Conservation (phyloP, 2,113 vertebrate species). For the Holacanthus passer region DNA sequence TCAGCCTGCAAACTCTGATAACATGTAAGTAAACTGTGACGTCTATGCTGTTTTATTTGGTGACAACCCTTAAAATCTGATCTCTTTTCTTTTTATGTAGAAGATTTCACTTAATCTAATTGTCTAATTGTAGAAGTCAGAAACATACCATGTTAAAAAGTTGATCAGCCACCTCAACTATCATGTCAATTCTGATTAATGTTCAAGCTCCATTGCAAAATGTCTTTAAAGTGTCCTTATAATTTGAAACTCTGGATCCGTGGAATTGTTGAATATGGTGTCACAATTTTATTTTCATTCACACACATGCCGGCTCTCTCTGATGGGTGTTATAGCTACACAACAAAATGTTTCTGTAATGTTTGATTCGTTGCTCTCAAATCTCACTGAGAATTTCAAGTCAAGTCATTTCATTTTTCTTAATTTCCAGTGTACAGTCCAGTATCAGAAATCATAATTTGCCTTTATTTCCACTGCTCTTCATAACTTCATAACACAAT, state of each 20-base stretch:
- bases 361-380: neutral
- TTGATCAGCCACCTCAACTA: neutral
- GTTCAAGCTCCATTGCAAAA: neutral
- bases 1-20: slow-evolving; percentile 34
- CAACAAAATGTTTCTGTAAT: neutral
- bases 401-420: neutral
- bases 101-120: neutral
- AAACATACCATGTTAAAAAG: neutral
- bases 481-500: neutral
- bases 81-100: neutral
- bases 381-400: neutral
- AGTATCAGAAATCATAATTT: no score
- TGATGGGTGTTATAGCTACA: neutral
- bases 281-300: neutral
- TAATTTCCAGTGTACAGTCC: no score
- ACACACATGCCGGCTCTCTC: neutral
- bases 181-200: neutral
- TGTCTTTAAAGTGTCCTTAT: no score
- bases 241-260: no score
- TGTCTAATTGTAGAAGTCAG: neutral
- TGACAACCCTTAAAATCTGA: neutral
- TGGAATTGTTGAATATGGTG: neutral
- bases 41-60: neutral
- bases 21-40: slow-evolving; percentile 59
- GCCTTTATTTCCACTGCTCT: neutral